Conservation (phyloP, 2,113 vertebrate genomes). For the Clinocottus analis region DNA sequence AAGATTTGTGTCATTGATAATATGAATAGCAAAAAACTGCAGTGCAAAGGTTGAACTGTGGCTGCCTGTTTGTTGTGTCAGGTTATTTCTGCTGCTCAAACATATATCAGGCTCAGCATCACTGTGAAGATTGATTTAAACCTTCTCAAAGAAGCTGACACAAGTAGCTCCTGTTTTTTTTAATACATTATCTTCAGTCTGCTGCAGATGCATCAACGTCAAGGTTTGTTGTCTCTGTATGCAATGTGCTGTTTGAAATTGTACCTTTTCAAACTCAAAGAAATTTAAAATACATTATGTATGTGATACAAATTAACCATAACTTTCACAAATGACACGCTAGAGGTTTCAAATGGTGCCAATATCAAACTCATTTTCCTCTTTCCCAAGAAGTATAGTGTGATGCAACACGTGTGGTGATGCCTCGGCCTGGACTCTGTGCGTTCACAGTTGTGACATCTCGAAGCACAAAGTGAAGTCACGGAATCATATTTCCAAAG, state of each 20-base stretch:
- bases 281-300: neutral
- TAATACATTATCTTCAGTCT: slow-evolving; percentile 22
- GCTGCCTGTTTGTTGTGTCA: slow-evolving; percentile 4
- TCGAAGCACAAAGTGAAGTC: neutral
- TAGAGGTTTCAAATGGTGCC: slow-evolving; percentile 9
- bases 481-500: slow-evolving; percentile 6
- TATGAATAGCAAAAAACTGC: slow-evolving; percentile 1
- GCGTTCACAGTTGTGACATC: slow-evolving; percentile 19
- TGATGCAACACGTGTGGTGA: slow-evolving; percentile 28
- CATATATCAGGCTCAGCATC: slow-evolving; percentile 5
- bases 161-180: slow-evolving; percentile 13
- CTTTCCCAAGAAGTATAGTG: neutral
- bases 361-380: slow-evolving; percentile 32
- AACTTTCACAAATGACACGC: slow-evolving; percentile 11
- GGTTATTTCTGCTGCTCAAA: slow-evolving; percentile 7
- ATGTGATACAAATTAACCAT: neutral
- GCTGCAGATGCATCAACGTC: neutral
- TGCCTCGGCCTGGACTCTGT: slow-evolving; percentile 1
- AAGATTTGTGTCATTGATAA: slow-evolving; percentile 31
- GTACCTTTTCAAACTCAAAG: neutral
- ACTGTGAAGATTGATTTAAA: slow-evolving; percentile 22
- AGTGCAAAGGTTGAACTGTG: slow-evolving; percentile 7
- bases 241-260: slow-evolving; percentile 17
- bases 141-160: slow-evolving; percentile 8
- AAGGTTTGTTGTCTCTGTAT: slow-evolving; percentile 9